Conservation (phyloP, 2,797 vertebrate genomes). For the Myotis planiceps region DNA sequence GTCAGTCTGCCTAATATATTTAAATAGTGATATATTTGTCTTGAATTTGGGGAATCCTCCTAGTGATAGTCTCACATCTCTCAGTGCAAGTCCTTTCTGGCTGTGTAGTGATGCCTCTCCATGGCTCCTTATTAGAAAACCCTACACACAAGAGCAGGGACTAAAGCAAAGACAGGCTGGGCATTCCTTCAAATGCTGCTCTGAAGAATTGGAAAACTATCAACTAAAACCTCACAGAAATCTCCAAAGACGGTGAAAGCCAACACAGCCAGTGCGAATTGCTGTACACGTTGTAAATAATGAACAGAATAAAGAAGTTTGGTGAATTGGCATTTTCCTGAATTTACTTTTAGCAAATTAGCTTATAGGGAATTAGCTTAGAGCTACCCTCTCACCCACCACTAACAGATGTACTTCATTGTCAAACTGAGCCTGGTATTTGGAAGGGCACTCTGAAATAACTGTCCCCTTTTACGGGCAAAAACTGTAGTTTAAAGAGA, state of each 20-base stretch:
- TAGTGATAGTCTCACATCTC: not conserved
- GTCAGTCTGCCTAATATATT: not conserved
- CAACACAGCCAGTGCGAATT: not conserved
- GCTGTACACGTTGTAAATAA: not conserved
- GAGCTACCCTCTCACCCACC: not conserved
- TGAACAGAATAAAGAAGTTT: not conserved
- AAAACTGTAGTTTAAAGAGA: not conserved
- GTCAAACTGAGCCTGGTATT: not conserved
- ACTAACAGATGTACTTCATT: not conserved
- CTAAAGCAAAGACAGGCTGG: not conserved
- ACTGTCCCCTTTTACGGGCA: not conserved
- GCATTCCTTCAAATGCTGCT: not conserved
- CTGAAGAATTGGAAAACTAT: not conserved
- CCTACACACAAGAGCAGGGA: not conserved
- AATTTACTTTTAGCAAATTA: slow-evolving; percentile 9
- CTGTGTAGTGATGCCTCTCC: not conserved
- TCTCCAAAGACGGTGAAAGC: not conserved
- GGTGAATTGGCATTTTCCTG: not conserved
- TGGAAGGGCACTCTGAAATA: not conserved
- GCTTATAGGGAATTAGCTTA: not conserved
- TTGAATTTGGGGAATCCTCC: not conserved
- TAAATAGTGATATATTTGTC: not conserved
- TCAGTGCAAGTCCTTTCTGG: not conserved
- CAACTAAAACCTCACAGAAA: not conserved
- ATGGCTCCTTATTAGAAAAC: not conserved